Evolutionary conservation across 2,113 vertebrate species (phyloP), one percentile per base, ranked within the genome.

Genomic region (Callopanchax toddi): DNA sequence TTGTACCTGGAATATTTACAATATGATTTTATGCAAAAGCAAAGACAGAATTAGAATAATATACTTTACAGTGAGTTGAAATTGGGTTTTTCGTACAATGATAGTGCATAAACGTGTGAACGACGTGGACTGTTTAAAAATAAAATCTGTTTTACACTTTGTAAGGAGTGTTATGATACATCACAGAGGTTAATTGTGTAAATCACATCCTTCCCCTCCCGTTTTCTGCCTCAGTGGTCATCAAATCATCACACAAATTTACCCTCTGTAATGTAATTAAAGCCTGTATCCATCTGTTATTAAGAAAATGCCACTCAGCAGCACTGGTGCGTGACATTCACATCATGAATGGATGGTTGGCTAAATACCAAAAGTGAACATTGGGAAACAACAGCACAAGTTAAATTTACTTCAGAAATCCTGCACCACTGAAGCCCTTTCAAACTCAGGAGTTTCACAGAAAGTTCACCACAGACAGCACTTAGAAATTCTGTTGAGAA

Each of bases 181-280:
- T 23, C 15, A 32, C 32, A 45, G 66, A 82, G 81, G 85, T 79
- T 90, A 86, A 87, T 84, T 81, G 74, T 68, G 48, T 68, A 71
- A 76, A 76, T 82, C 42, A 26, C 50, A 8, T 83, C 79, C 62
- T 82, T 77, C 55, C 48, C 65, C 49, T 70, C 37, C 66, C 61
- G 72, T 50, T 79, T 80, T 78, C 79, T 81, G 83, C 83, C 71
- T 87, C 76, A 69, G 21, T n/a, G 45, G 56, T n/a, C 79, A 63
- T 67, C 66, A 82, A 75, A 84, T 81, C 85, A 85, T 85, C 83
- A 87, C 68, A 71, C 62, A 65, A 70, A 70, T 49, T 74, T 63
- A 61, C 16, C 79, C 65, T 73, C 69, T 72, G 49, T 80, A 78
- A 81, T 82, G 72, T 74, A 84, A 87, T 88, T 86, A 89, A 79